Evolutionary conservation across 2,888 invertebrate species (phyloP).

Genomic region (Tipula lateralis): DNA sequence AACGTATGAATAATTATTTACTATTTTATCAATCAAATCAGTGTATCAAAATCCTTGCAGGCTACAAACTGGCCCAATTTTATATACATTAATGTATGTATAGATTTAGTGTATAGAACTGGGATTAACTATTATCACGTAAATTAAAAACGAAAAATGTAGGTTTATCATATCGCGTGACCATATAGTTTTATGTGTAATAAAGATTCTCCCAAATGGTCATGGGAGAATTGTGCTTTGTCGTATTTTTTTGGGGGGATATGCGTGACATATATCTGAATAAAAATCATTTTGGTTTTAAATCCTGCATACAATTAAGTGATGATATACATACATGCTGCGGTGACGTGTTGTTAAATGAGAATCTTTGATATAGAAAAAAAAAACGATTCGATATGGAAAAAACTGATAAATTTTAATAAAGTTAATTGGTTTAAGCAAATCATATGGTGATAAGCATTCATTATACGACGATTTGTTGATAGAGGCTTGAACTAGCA

Average conservation of each 20-base stretch:
- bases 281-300: not conserved
- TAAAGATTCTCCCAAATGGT: not conserved
- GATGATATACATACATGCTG: not conserved
- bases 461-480: no score
- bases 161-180: not conserved
- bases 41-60: not conserved
- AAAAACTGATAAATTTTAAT: no score
- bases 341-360: not conserved
- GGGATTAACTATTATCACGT: not conserved
- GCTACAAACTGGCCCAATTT: not conserved
- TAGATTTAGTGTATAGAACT: not conserved
- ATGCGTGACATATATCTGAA: not conserved
- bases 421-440: no score
- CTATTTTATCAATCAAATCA: no score
- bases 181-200: not conserved
- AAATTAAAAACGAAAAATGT: not conserved
- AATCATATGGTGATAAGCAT: no score
- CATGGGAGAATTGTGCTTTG: not conserved
- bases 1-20: not conserved
- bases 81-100: not conserved
- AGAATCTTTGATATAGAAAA: not conserved
- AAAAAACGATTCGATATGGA: not conserved
- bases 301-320: not conserved
- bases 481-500: no score
- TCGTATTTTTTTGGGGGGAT: not conserved